Conservation (phyloP, 2,113 vertebrate genomes). For the Caloenas nicobarica region DNA sequence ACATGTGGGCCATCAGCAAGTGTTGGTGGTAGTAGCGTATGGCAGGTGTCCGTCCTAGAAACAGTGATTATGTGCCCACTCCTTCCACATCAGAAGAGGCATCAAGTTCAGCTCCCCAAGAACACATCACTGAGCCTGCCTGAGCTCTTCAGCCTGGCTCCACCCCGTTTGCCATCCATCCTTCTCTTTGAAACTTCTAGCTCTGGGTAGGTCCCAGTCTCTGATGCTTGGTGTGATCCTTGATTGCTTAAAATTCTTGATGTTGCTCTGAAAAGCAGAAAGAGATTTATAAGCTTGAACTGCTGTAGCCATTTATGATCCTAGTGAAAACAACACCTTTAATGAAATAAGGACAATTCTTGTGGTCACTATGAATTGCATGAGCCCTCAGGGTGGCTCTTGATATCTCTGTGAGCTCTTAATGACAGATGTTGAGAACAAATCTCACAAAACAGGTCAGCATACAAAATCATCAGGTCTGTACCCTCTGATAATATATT, state of each 20-base stretch:
- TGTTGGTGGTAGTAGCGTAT: neutral
- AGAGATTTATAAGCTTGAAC: neutral
- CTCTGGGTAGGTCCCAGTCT: neutral
- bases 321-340: neutral
- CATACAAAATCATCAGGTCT: neutral
- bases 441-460: neutral
- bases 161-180: neutral
- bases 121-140: accelerated
- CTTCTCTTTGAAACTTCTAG: neutral
- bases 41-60: neutral
- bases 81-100: neutral
- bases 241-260: neutral
- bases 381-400: neutral
- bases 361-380: neutral
- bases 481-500: neutral
- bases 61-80: neutral
- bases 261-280: neutral
- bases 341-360: neutral
- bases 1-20: neutral
- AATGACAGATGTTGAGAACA: neutral
- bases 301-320: neutral
- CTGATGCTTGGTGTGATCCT: neutral
- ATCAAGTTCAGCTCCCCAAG: neutral
- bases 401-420: neutral
- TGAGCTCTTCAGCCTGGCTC: neutral